Base-by-base conservation (phyloP, 2,797 vertebrate species). In the Centroberyx gerrardi region DNA sequence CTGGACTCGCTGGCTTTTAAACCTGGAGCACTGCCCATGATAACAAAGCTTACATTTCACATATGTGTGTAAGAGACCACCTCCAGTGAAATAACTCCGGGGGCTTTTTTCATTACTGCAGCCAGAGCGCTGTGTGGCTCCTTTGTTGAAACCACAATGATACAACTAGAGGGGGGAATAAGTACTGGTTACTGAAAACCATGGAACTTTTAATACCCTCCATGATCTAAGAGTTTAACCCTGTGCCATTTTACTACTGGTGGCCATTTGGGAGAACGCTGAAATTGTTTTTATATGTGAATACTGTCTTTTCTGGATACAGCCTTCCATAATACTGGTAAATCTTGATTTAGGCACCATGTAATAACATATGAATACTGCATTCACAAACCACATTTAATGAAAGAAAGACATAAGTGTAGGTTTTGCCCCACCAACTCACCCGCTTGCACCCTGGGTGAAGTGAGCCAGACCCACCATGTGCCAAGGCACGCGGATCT, bases 71-170 rank as follows among this genome's bases (percentile, higher is more conserved):
- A 5, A 52, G 66, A 79, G 72, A 73, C 70, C 67, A 78, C 73
- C 75, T 73, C 76, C 58, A 48, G 52, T 48, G 17, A 42, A 82
- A 76, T 14, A 62, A 78, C 72, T 75, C 69, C n/a, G 1, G 77
- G 71, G 64, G 52, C 29, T 33, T 73, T 78, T 72, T 69, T 62
- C 81, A 81, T 83, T 60, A 72, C 83, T 33, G 76, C 8, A 62
- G 80, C 63, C 14, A 13, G 22, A 80, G 74, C 14, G 15, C 76
- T 89, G 76, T 81, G 72, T 74, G 81, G 76, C 72, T 51, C 66
- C 77, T 83, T 88, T 92, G 86, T 87, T 62, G 2, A 68, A 71
- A 73, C 80, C 82, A 87, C 83, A 86, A 83, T 81, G 74, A 85
- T 36, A 70, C 62, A 59, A 68, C 64, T 17, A n/a, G 51, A 70